Evolutionary conservation across 2,888 invertebrate genomes (phyloP), one percentile per base, ranked within the genome.

Genomic region (Acleris emargana): DNA sequence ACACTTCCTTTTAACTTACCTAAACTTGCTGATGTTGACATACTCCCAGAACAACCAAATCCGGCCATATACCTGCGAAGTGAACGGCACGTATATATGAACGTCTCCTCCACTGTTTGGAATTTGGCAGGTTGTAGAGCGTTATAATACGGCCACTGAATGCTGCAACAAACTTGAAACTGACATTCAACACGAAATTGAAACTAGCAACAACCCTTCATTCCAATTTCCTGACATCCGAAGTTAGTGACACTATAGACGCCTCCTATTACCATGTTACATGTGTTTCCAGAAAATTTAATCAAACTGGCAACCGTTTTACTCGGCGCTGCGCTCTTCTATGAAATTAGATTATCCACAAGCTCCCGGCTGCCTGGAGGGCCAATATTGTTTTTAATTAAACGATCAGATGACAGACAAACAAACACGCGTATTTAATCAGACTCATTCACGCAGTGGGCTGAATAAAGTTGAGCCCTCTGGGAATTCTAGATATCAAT

Each of bases 331-430:
- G n/a, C 4, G 20, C 32, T 45, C 17, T 47, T 53, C 49, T 58
- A 59, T 43, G 28, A 55, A 52, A 63, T 63, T 63, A 53, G 47
- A 58, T 63, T 58, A 64, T n/a, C 22, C 47, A 20, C 25, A 17
- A 9, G 45, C 38, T 17, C 22, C 17, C 22, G 43, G 13, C 42
- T 28, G 13, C 16, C 32, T 52, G 18, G 38, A 58, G 49, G 20
- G 53, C 54, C 54, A 60, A 50, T 60, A 55, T 60, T 55, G 50
- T 43, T 64, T 58, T 53, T 28, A 59, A 59, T 64, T 59, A 59
- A 64, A 28, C 32, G 53, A 45, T 62, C 57, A 16, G 32, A 42
- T 52, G 28, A 53, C 47, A 58, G 20, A 49, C 17, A 47, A 28
- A 53, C 43, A 43, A 57, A 43, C 43, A 45, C 20, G 20, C 9